Evolutionary conservation across 2,797 vertebrate genomes (phyloP).

Genomic region (Syngnathus acus): DNA sequence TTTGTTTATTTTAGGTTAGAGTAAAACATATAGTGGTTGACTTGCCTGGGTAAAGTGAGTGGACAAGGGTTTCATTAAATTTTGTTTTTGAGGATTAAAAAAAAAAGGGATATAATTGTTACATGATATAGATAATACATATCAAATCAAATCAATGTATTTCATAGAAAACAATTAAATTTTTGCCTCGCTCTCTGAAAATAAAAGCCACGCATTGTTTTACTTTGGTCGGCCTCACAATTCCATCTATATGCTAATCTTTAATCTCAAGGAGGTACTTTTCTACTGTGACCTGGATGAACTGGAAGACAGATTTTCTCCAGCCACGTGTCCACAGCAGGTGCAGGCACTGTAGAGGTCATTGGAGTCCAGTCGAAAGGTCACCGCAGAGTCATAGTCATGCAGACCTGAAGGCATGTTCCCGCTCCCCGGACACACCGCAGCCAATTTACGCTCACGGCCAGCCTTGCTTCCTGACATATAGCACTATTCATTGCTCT

Average conservation of each 20-base stretch:
- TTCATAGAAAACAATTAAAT: constrained; percentile 8
- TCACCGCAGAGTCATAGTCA: constrained; percentile 23
- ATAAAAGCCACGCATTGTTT: constrained; percentile 19
- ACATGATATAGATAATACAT: too few relatives aligned
- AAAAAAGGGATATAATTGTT: neutral
- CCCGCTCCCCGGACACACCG: constrained; percentile 30
- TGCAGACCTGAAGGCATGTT: constrained; percentile 14
- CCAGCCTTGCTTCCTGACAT: constrained; percentile 39
- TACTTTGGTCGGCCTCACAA: constrained; percentile 4
- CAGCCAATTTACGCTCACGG: constrained; percentile 53
- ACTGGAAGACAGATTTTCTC: neutral
- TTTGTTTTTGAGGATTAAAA: neutral
- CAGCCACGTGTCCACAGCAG: neutral
- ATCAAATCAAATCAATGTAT: neutral
- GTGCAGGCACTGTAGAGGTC: constrained; percentile 40
- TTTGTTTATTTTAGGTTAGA: too few relatives aligned
- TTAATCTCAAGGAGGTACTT: neutral
- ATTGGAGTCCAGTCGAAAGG: constrained; percentile 39
- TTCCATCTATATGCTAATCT: neutral
- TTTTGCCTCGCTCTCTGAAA: neutral
- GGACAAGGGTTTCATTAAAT: neutral
- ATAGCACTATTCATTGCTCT: constrained; percentile 53
- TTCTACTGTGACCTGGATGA: neutral
- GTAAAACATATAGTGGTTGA: too few relatives aligned
- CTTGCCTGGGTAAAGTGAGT: neutral